Evolutionary conservation across 2,113 vertebrate genomes (phyloP).

Genomic region (Panthera tigris): DNA sequence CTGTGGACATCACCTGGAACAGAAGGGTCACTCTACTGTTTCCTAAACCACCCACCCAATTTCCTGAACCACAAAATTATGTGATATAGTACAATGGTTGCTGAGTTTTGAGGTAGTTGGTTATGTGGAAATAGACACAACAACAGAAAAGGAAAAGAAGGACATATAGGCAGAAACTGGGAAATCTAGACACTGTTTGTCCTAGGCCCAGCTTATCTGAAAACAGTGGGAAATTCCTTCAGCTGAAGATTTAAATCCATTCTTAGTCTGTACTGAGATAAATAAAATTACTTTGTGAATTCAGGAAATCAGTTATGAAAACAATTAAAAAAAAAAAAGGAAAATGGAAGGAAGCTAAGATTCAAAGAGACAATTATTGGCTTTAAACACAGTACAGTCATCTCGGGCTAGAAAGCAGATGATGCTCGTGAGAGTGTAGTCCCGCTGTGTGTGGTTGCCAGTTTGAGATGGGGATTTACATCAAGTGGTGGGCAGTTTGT

Average conservation of each 20-base stretch:
- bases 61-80: not conserved
- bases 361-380: not conserved
- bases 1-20: not conserved
- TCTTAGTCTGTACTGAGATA: not conserved
- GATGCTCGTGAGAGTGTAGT: no score
- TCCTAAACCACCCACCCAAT: not conserved
- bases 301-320: not conserved
- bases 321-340: not conserved
- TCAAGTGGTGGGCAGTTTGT: not conserved
- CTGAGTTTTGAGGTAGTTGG: not conserved
- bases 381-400: not conserved
- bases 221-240: not conserved
- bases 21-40: not conserved
- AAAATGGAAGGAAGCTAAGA: not conserved
- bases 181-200: not conserved
- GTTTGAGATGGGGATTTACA: not conserved
- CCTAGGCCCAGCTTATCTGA: not conserved
- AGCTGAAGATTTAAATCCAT: not conserved
- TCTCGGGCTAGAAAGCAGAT: not conserved
- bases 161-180: not conserved
- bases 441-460: not conserved
- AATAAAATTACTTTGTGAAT: not conserved
- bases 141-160: not conserved
- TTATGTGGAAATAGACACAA: not conserved
- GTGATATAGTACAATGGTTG: not conserved